Base-by-base conservation (phyloP, 2,888 invertebrate genomes). In the Bugulina stolonifera region DNA sequence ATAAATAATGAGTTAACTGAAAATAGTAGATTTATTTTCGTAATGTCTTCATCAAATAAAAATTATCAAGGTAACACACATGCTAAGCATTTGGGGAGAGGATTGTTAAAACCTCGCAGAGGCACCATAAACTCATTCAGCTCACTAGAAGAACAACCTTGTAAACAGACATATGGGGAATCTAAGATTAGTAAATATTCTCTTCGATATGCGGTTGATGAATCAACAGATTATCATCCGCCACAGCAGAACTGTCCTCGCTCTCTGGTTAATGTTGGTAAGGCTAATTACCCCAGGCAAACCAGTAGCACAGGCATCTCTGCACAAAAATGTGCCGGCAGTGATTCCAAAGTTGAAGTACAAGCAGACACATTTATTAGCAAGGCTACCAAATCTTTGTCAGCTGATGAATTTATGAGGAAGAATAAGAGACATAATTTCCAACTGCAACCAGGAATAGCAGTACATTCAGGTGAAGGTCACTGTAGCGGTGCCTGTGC, bases 351-450 rank as follows among this genome's bases (percentile, higher is more conserved):
- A n/a, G n/a, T n/a, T n/a, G n/a, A n/a, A n/a, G n/a, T n/a, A n/a
- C n/a, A n/a, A n/a, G n/a, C n/a, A n/a, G n/a, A n/a, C n/a, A n/a
- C n/a, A n/a, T n/a, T n/a, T n/a, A n/a, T n/a, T n/a, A n/a, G n/a
- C n/a, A n/a, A n/a, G n/a, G n/a, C n/a, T 18, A 57, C 5, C 5
- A 57, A 57, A n/a, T n/a, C 57, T 5, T 25, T 57, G 10, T 57
- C 57, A 3, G 57, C 57, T 5, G 57, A 57, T 23, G 57, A 57
- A 18, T 57, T 57, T 57, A 25, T 57, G 3, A n/a, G 57, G n/a
- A 57, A 57, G 23, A 14, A n/a, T 5, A 14, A 18, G n/a, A n/a
- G 5, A 14, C 10, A 5, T 25, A 57, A 23, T n/a, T 5, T 5
- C 5, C 10, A 57, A n/a, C 57, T 3, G 23, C 5, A 57, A 14